Evolutionary conservation across 1,140 invertebrate species (phyloP), one percentile per base, ranked within the genome.

Genomic region (Drosophila chauvacae): DNA sequence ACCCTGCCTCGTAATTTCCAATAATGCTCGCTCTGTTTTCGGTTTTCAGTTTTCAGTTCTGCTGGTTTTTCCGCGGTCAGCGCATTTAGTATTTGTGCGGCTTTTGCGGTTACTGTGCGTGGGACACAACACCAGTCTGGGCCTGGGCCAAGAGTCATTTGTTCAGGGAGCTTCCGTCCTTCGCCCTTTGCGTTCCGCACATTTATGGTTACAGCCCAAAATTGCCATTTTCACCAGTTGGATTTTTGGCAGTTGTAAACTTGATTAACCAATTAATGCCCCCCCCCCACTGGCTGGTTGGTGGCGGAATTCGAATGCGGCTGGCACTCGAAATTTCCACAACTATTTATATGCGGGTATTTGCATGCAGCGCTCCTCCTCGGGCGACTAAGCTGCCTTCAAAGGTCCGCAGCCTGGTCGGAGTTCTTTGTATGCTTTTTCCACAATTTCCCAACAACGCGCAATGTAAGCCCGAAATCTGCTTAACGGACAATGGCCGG

Each of bases 51-150:
- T 59, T 58, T 64, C 53, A n/a, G 53, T 39, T n/a, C 16, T 56
- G 20, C 66, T 72, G 53, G 33, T 55, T 60, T 70, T 68, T 44
- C 26, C 44, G 53, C 70, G 60, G 60, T 58, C 62, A 58, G 30
- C 65, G 69, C 71, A 58, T 68, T 66, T 79, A 64, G 60, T 73
- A 66, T 70, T 83, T 64, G 48, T 83, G 81, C 45, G 80, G 81
- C 61, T 83, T 83, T 84, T 84, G 81, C 37, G 81, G 81, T 83
- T 71, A 50, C 35, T 59, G 42, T 48, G 42, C 77, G 56, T 55
- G 59, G 50, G 42, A 47, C 44, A 72, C 63, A 47, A 72, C 63
- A 47, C 11, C 35, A 44, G 41, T 5, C 18, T 37, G 68, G 23
- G n/a, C 9, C 16, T n/a, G 18, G 26, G 26, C 53, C 42, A 33